phyloP scores from a whole-genome alignment of 1,140 invertebrate genomes.

The Pseudachorutes palmiensis region DNA sequence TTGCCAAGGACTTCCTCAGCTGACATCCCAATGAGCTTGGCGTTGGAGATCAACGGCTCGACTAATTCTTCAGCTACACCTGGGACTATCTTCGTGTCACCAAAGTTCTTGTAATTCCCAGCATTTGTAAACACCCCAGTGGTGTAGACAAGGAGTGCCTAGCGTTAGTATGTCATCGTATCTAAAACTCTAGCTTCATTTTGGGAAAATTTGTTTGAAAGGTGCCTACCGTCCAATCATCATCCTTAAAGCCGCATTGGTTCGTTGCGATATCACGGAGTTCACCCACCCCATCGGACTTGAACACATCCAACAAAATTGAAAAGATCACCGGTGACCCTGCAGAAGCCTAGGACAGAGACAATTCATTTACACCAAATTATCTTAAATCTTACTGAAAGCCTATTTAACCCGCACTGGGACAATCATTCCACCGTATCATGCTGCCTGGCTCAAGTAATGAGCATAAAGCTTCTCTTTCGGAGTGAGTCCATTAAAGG shows the following conservation, averaged over 20 bases:
- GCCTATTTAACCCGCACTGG: conserved; percentile 62
- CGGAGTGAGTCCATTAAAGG: conserved; percentile 69
- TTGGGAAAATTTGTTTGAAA: no score
- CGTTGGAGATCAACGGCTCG: conserved; percentile 53
- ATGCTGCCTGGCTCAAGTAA: conserved; percentile 77
- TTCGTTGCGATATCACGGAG: conserved; percentile 56
- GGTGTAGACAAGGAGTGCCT: conserved; percentile 79
- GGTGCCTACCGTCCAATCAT: conserved; percentile 82
- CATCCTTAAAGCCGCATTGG: conserved; percentile 57
- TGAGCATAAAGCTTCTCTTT: conserved; percentile 85
- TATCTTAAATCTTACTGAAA: background rate
- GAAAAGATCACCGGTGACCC: conserved; percentile 81
- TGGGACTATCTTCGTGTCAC: conserved; percentile 88
- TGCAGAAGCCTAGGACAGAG: conserved; percentile 52
- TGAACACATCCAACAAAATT: conserved; percentile 71
- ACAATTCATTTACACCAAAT: conserved; percentile 5
- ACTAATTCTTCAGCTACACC: conserved; percentile 67
- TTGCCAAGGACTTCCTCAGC: conserved; percentile 37
- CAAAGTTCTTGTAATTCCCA: conserved; percentile 92
- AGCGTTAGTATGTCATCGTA: no score
- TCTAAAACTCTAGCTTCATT: no score
- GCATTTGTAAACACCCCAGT: conserved; percentile 72
- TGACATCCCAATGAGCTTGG: conserved; percentile 38
- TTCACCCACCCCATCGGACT: conserved; percentile 56
- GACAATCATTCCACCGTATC: conserved; percentile 77